Base-by-base conservation (phyloP, 2,888 invertebrate genomes). In the Drosophila nigricruria region DNA sequence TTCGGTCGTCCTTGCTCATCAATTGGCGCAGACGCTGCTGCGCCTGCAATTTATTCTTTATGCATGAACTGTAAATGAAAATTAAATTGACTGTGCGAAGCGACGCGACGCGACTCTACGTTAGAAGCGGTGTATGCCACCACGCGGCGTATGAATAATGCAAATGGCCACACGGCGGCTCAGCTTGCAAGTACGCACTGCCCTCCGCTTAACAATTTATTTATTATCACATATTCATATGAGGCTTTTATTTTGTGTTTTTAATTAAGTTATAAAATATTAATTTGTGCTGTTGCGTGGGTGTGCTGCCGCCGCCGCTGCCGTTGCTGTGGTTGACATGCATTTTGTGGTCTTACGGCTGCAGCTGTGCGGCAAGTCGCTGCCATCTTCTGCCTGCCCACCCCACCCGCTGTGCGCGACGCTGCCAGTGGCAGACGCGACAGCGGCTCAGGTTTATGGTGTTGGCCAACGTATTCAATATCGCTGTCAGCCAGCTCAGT, bases 261-360 rank as follows among this genome's bases (percentile, higher is more conserved):
- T 83, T 83, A 83, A 84, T 88, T 88, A 84, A 84, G 83, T 82
- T 86, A 84, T 84, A 88, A 84, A 88, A 84, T 84, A 86, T 84
- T 84, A 88, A 84, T 84, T 86, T 82, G 70, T 49, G 56, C 36
- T 64, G 71, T 14, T 43, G 38, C 42, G n/a, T n/a, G n/a, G n/a
- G n/a, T n/a, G n/a, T 38, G 20, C n/a, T n/a, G 23, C 23, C 6
- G 23, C 30, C 23, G 25, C 34, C 14, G 30, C 18, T 3, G n/a
- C 23, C 36, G 20, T 52, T 61, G 68, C 59, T 88, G 86, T 53
- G 88, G 88, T 82, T 78, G 83, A 80, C 86, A 88, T 82, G 81
- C 86, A 88, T 86, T 84, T 88, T 85, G 86, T 72, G 86, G 88
- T 76, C 63, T 49, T 63, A 70, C 32, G 71, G 69, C 70, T 64